Conservation (phyloP, 2,113 vertebrate genomes). For the Nothobranchius furzeri region DNA sequence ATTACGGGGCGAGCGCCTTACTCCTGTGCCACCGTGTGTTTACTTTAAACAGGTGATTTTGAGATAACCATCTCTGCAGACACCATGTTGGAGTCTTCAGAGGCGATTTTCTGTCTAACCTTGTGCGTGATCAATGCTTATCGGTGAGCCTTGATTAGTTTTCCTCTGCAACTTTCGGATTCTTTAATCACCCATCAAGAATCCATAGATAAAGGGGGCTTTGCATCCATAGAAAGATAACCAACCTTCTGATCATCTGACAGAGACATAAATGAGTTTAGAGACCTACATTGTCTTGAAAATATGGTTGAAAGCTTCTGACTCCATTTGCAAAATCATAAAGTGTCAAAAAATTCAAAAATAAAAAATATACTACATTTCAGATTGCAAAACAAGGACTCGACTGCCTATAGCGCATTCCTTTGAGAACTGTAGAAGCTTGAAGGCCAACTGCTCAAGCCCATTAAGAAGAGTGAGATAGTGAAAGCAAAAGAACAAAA, state of each 20-base stretch:
- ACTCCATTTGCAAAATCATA: background rate
- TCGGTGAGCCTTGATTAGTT: background rate
- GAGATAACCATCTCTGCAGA: too few species aligned
- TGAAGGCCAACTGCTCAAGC: slow-evolving; percentile 16
- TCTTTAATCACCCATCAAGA: background rate
- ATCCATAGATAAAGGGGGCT: background rate
- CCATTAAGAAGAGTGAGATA: background rate
- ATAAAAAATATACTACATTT: background rate
- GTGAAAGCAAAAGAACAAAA: slow-evolving; percentile 22
- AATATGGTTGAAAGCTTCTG: background rate
- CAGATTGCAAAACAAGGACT: background rate
- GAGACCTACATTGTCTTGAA: background rate
- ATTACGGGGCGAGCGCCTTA: too few species aligned
- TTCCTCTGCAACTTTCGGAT: background rate
- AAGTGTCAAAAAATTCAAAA: background rate
- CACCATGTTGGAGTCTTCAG: background rate
- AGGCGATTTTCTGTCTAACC: background rate
- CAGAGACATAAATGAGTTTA: background rate
- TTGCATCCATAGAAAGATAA: background rate
- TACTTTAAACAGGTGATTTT: too few species aligned
- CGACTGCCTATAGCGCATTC: slow-evolving; percentile 12
- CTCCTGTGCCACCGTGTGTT: too few species aligned
- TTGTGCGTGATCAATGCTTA: slow-evolving; percentile 1
- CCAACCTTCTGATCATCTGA: background rate
- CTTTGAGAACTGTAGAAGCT: slow-evolving; percentile 2